phyloP scores from a whole-genome alignment of 2,113 vertebrate species.

The Ranitomeya variabilis region DNA sequence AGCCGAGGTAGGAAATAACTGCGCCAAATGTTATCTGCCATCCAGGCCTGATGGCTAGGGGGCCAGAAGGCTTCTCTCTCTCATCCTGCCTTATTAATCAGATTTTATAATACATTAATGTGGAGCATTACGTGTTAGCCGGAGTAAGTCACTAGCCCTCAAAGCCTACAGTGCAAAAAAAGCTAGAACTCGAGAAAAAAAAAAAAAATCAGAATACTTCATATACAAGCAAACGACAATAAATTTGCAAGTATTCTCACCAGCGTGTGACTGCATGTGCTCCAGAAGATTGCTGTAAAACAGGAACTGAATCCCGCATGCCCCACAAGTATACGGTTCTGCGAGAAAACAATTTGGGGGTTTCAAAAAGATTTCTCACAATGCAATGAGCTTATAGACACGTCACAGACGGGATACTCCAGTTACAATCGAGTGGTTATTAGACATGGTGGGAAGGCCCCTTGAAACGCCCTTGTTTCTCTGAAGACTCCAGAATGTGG shows the following conservation, averaged over 20 bases:
- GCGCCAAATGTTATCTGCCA: background rate
- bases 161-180: background rate
- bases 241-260: constrained; percentile 72
- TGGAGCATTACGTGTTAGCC: background rate
- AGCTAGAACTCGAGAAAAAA: background rate
- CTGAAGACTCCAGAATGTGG: constrained; percentile 22
- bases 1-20: background rate
- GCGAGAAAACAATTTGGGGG: constrained; percentile 61
- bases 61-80: background rate
- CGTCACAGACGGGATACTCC: background rate
- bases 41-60: background rate
- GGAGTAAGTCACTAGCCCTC: background rate
- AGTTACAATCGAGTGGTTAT: background rate
- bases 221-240: constrained; percentile 21
- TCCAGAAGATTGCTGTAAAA: constrained; percentile 99
- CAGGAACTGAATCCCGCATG: constrained; percentile 99
- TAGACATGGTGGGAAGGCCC: constrained; percentile 21
- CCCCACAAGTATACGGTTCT: constrained; percentile 98
- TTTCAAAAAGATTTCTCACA: constrained; percentile 51
- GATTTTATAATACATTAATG: background rate
- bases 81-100: background rate
- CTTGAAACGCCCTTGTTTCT: constrained; percentile 43
- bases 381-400: background rate
- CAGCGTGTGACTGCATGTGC: constrained; percentile 98
- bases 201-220: background rate